A percentile compares a stretch with the other conserved stretches of the same genome.
phyloP scores from a whole-genome alignment of 2,888 invertebrate species.

The Xylota sylvarum region DNA sequence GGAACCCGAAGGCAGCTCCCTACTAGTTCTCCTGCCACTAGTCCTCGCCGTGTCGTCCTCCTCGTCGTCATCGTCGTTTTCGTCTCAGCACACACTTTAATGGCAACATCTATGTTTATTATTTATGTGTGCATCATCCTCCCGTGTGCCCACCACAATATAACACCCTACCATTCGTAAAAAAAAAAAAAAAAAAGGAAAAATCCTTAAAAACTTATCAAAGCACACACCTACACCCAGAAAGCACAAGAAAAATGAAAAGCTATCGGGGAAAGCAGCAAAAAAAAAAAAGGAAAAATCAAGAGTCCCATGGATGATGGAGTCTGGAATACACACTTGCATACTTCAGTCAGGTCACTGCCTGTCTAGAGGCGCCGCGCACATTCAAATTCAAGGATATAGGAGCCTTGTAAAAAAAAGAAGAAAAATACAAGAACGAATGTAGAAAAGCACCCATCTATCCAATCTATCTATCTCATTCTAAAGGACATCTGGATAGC shows the following conservation, averaged over 20 bases:
- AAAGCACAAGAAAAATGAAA: constrained; percentile 75
- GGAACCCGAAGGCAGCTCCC: constrained; percentile 57
- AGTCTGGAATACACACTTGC: constrained; percentile 77
- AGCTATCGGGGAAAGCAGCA: constrained; percentile 72
- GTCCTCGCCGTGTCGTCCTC: constrained; percentile 19
- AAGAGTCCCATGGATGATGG: constrained; percentile 77
- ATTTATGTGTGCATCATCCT: constrained; percentile 69
- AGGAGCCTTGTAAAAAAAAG: constrained; percentile 71
- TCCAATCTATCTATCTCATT: constrained; percentile 56
- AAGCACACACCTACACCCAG: constrained; percentile 69
- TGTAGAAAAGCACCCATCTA: constrained; percentile 39
- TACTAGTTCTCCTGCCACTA: constrained; percentile 50
- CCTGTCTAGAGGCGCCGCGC: constrained; percentile 77
- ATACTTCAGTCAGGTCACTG: constrained; percentile 77
- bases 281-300: constrained; percentile 56
- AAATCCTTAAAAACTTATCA: constrained; percentile 73
- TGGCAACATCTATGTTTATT: constrained; percentile 69
- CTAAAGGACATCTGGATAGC: constrained; percentile 63
- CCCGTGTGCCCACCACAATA: constrained; percentile 2
- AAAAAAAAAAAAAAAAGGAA: constrained; percentile 51
- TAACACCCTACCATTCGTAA: constrained; percentile 31
- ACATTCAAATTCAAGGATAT: constrained; percentile 77
- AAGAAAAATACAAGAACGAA: constrained; percentile 56
- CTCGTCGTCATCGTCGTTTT: constrained; percentile 21
- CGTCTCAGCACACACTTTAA: constrained; percentile 63